A percentile compares a stretch with the other conserved stretches of the same genome.
Evolutionary conservation across 2,888 invertebrate genomes (phyloP).

Genomic region (Zonitis immaculata): DNA sequence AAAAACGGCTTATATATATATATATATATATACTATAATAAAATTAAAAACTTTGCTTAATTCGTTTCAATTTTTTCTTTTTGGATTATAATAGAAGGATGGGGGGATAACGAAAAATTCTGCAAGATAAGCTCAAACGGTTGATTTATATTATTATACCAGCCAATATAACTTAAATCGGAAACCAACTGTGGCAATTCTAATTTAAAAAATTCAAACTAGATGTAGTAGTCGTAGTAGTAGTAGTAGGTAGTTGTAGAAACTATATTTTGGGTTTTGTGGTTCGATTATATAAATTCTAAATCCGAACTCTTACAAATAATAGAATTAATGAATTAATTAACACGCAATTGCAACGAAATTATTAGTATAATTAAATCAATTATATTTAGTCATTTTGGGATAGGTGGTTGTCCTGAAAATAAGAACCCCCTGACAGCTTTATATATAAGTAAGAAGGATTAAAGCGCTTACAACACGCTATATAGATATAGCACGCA

Average conservation of each 20-base stretch:
- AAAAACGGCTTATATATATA: conserved; percentile 1
- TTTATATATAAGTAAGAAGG: conserved; percentile 17
- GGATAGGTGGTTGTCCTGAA: conserved; percentile 7
- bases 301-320: conserved; percentile 23
- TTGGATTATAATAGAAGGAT: background rate
- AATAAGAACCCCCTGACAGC: background rate
- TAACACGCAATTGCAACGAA: background rate
- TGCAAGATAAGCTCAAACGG: conserved; percentile 23
- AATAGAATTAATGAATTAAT: background rate
- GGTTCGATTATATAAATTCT: conserved; percentile 36
- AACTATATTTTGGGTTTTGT: conserved; percentile 29
- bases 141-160: conserved; percentile 21
- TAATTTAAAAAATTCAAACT: conserved; percentile 33
- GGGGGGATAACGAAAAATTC: conserved; percentile 16
- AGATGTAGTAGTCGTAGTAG: too few species aligned
- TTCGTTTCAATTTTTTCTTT: background rate
- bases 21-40: too few species aligned
- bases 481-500: conserved; percentile 10
- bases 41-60: conserved; percentile 17
- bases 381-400: conserved; percentile 17
- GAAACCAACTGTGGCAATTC: conserved; percentile 28
- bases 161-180: conserved; percentile 27
- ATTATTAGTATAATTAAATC: conserved; percentile 11
- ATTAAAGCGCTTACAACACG: conserved; percentile 19
- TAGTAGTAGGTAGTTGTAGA: too few species aligned